These are phyloP conservation scores for Magallana angulata DNA, from an alignment of 1,140 invertebrate species.

Conservation along the genomic window DNA sequence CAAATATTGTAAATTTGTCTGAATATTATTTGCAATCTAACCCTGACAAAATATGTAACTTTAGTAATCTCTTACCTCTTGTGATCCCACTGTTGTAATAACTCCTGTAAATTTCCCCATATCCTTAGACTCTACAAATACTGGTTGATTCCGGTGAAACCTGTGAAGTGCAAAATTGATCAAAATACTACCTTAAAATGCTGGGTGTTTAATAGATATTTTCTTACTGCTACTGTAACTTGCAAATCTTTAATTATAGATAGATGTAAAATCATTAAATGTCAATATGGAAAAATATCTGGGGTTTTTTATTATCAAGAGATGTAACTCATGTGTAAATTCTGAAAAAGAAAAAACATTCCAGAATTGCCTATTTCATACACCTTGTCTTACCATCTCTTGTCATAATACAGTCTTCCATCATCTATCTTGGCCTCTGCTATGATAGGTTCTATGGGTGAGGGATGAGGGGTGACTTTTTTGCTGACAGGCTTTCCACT, in stretches of 20 bases:
- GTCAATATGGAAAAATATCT: background rate
- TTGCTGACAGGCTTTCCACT: slow-evolving; percentile 75
- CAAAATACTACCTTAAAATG: background rate
- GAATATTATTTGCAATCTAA: no score
- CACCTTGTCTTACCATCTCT: slow-evolving; percentile 86
- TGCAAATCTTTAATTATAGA: background rate
- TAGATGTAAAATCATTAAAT: background rate
- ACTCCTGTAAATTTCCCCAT: slow-evolving; percentile 89
- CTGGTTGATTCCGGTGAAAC: slow-evolving; percentile 94
- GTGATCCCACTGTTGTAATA: slow-evolving; percentile 92
- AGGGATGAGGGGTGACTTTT: slow-evolving; percentile 65
- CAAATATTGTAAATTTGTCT: no score
- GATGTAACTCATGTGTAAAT: background rate
- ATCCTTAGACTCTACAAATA: slow-evolving; percentile 94
- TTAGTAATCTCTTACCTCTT: slow-evolving; percentile 84
- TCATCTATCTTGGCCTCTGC: slow-evolving; percentile 93
- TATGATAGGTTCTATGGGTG: slow-evolving; percentile 59
- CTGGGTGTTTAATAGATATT: no score
- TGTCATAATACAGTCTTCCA: slow-evolving; percentile 95
- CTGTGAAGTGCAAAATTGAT: slow-evolving; percentile 75
- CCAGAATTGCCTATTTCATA: background rate
- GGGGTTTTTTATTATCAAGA: background rate
- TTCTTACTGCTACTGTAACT: no score
- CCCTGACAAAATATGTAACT: no score
- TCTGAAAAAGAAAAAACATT: background rate